phyloP scores from a whole-genome alignment of 2,888 invertebrate genomes.

The Blera fallax region DNA sequence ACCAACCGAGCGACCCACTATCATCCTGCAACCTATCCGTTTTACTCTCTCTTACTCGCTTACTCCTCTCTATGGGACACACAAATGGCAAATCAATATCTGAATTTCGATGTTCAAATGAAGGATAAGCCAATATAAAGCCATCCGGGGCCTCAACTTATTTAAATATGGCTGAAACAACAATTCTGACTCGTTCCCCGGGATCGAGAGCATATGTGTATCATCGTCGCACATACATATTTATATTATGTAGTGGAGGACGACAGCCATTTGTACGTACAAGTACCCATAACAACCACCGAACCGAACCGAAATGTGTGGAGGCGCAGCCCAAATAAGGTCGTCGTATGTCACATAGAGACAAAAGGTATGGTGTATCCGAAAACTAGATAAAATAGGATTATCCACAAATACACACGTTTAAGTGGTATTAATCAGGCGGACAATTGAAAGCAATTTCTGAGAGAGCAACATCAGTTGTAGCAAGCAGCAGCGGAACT shows the following conservation, averaged over 20 bases:
- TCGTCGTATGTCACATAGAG: constrained; percentile 61
- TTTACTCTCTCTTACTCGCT: constrained; percentile 4
- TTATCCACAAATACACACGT: constrained; percentile 69
- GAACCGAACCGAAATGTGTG: constrained; percentile 36
- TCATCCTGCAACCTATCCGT: constrained; percentile 20
- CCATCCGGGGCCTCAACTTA: constrained; percentile 70
- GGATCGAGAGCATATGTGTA: constrained; percentile 61
- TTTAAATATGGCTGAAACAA: constrained; percentile 73
- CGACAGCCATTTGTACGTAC: constrained; percentile 25
- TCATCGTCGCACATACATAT: constrained; percentile 44
- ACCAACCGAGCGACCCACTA: constrained; percentile 40
- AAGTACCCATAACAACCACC: constrained; percentile 47
- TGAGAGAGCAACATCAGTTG: constrained; percentile 29
- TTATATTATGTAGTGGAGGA: constrained; percentile 29
- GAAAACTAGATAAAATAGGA: constrained; percentile 69
- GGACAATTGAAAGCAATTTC: constrained; percentile 66
- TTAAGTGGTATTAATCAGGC: constrained; percentile 69
- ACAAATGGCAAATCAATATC: constrained; percentile 71
- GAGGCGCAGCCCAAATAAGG: constrained; percentile 51
- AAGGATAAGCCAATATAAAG: constrained; percentile 72
- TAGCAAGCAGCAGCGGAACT: constrained; percentile 17
- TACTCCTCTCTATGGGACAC: constrained; percentile 26
- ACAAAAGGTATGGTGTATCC: constrained; percentile 39
- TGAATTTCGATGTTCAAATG: constrained; percentile 71
- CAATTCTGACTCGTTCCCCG: constrained; percentile 56